A percentile compares a stretch with the other conserved stretches of the same genome.
Conservation (phyloP, 2,888 invertebrate species). For the Isoperla grammatica region DNA sequence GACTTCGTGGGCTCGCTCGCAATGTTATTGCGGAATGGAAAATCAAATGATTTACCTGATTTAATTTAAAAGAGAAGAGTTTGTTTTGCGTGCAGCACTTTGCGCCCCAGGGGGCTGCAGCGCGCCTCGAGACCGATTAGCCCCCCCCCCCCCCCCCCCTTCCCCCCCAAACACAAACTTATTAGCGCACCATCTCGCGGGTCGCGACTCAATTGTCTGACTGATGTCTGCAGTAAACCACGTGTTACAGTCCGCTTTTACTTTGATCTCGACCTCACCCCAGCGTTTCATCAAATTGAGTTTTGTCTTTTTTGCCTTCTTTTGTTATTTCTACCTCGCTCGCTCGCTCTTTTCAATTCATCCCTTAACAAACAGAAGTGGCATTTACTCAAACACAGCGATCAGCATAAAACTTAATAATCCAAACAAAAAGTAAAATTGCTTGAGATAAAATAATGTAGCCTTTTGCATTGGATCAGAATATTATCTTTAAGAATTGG, state of each 20-base stretch:
- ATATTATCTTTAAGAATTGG: too few relatives aligned
- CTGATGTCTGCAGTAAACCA: conserved; percentile 22
- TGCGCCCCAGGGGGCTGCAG: conserved; percentile 3
- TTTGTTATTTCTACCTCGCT: background rate
- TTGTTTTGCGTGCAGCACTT: conserved; percentile 17
- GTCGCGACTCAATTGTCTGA: conserved; percentile 20
- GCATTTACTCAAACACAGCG: too few relatives aligned
- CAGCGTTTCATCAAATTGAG: conserved; percentile 29
- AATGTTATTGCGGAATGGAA: conserved; percentile 19
- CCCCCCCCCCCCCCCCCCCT: conserved; percentile 3
- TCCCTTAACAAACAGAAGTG: too few relatives aligned
- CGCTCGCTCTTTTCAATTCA: background rate
- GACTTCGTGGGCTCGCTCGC: background rate
- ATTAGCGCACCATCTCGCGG: conserved; percentile 23
- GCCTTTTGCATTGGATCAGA: too few relatives aligned
- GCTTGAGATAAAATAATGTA: too few relatives aligned
- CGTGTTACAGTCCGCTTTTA: conserved; percentile 22
- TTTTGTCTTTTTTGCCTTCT: conserved; percentile 19
- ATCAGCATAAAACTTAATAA: too few relatives aligned
- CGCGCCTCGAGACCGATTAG: conserved; percentile 15
- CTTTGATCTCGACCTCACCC: conserved; percentile 28
- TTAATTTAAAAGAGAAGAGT: conserved; percentile 24
- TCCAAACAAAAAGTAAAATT: too few relatives aligned
- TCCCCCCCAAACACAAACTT: conserved; percentile 3
- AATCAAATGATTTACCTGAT: conserved; percentile 27